These are phyloP conservation scores for Maconellicoccus hirsutus DNA, from an alignment of 1,140 invertebrate species.

Conservation along the genomic window DNA sequence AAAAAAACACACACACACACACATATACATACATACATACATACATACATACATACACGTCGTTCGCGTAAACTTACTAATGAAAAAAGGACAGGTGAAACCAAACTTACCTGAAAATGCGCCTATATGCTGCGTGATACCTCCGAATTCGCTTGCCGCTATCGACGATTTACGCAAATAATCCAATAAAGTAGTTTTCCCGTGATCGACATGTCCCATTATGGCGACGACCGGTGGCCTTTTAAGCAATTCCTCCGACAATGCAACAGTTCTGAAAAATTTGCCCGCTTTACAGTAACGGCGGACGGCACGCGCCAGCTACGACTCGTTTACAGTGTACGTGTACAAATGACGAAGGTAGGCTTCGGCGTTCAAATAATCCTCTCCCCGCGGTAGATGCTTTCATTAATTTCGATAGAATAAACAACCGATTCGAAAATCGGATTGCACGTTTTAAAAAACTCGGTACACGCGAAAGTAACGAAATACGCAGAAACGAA, in stretches of 20 bases:
- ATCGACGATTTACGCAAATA: slow-evolving; percentile 72
- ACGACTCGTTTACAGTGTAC: background rate
- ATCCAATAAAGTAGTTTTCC: slow-evolving; percentile 95
- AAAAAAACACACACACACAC: slow-evolving; percentile 5
- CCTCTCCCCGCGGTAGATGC: too few species aligned
- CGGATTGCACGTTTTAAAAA: too few species aligned
- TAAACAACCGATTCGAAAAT: too few species aligned
- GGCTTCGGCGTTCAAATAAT: background rate
- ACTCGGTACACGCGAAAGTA: too few species aligned
- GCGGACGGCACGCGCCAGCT: too few species aligned
- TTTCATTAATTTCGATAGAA: too few species aligned
- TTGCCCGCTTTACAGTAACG: background rate
- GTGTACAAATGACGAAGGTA: background rate
- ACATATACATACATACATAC: background rate
- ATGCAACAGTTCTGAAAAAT: slow-evolving; percentile 43
- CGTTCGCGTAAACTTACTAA: too few species aligned
- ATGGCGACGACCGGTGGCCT: slow-evolving; percentile 89
- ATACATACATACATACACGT: too few species aligned
- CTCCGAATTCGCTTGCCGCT: slow-evolving; percentile 90
- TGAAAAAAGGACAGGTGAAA: too few species aligned
- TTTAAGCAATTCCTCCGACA: slow-evolving; percentile 44
- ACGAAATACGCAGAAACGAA: too few species aligned
- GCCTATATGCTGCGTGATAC: slow-evolving; percentile 99
- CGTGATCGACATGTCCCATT: slow-evolving; percentile 99
- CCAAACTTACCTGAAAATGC: slow-evolving; percentile 73